Evolutionary conservation across 1,140 invertebrate genomes (phyloP).

Genomic region (Drosophila nikananu): DNA sequence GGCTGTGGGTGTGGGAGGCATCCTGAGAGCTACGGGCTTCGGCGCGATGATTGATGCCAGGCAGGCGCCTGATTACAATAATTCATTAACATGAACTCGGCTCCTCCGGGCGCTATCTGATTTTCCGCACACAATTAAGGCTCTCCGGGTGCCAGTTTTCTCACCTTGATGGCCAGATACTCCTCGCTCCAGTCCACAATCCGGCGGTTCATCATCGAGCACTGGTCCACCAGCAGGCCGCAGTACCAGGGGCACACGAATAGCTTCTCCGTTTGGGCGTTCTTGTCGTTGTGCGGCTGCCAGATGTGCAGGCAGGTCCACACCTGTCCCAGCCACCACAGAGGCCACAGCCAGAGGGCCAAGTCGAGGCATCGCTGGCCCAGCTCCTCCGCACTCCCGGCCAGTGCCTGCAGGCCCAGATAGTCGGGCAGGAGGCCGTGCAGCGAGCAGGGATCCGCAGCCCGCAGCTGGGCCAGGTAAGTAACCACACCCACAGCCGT

Average conservation of each 20-base stretch:
- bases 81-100: constrained; percentile 65
- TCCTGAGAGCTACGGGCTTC: neutral
- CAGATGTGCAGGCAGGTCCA: constrained; percentile 95
- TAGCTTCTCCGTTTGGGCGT: constrained; percentile 92
- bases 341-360: constrained; percentile 90
- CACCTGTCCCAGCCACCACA: constrained; percentile 91
- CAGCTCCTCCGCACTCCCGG: constrained; percentile 33
- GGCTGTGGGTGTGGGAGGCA: constrained; percentile 6
- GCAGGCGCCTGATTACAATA: constrained; percentile 70
- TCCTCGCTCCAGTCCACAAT: constrained; percentile 90
- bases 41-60: constrained; percentile 65
- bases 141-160: constrained; percentile 8
- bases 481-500: constrained; percentile 89
- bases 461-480: constrained; percentile 87
- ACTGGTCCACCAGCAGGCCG: constrained; percentile 93
- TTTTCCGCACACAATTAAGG: constrained; percentile 33
- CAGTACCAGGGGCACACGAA: constrained; percentile 94
- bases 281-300: constrained; percentile 91
- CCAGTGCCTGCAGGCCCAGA: constrained; percentile 87
- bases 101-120: constrained; percentile 29
- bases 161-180: constrained; percentile 93
- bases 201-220: constrained; percentile 92
- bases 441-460: constrained; percentile 88
- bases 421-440: constrained; percentile 88
- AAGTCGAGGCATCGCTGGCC: constrained; percentile 86